A percentile compares a stretch with the other conserved stretches of the same genome.
Evolutionary conservation across 2,888 invertebrate genomes (phyloP).

Genomic region (Philaethria dido): DNA sequence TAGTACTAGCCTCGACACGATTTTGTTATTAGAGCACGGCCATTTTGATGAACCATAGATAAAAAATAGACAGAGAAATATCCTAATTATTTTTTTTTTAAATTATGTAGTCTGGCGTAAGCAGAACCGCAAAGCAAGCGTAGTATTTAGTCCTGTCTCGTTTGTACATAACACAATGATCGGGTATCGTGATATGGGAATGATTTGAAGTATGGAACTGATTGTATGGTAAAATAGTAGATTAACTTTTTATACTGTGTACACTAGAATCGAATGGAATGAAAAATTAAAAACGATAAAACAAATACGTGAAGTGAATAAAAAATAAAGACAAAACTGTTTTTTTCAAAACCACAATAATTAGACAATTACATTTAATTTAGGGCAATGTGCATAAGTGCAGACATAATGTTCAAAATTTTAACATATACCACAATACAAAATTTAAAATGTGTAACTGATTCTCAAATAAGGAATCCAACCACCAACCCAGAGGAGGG

Average conservation of each 20-base stretch:
- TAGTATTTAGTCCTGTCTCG: constrained; percentile 35
- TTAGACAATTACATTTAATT: background rate
- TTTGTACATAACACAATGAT: constrained; percentile 41
- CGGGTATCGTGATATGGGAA: constrained; percentile 40
- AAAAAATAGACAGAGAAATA: background rate
- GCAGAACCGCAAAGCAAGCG: constrained; percentile 47
- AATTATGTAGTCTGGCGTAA: constrained; percentile 39
- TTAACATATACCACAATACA: background rate
- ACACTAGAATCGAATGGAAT: constrained; percentile 34
- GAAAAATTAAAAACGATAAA: constrained; percentile 14
- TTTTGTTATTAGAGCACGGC: constrained; percentile 2
- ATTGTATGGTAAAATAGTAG: constrained; percentile 39
- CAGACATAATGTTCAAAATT: background rate
- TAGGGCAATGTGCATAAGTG: background rate
- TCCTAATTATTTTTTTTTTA: background rate
- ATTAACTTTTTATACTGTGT: constrained; percentile 21
- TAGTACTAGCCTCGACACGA: constrained; percentile 29
- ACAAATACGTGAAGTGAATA: constrained; percentile 17
- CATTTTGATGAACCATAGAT: constrained; percentile 14
- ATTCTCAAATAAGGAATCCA: background rate
- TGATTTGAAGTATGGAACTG: constrained; percentile 42
- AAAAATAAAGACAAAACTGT: constrained; percentile 2
- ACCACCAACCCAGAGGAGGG: constrained; percentile 1
- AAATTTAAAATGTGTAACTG: background rate
- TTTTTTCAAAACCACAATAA: background rate